Conservation (phyloP, 2,797 vertebrate species). For the Spizella passerina region DNA sequence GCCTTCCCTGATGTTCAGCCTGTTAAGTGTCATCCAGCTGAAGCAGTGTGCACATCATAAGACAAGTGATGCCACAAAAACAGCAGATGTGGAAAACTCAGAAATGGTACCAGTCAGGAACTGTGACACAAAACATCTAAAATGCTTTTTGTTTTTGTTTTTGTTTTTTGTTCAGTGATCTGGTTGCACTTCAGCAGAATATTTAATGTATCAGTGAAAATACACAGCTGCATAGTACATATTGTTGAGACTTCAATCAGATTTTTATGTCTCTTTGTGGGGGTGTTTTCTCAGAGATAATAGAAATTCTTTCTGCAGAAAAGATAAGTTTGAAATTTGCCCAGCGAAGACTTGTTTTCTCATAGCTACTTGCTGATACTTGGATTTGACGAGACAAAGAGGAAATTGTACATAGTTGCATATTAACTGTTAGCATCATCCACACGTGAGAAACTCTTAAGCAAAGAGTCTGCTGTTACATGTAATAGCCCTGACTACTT, state of each 20-base stretch:
- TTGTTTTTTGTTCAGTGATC: neutral
- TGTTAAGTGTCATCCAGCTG: neutral
- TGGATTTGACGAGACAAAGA: neutral
- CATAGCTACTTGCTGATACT: neutral
- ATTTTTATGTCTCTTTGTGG: neutral
- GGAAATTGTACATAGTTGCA: neutral
- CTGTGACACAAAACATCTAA: neutral
- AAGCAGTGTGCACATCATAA: neutral
- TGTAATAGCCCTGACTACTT: neutral
- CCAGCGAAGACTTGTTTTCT: neutral
- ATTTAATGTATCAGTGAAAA: neutral
- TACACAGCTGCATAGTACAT: neutral
- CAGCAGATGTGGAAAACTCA: neutral
- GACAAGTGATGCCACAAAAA: neutral
- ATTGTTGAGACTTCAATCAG: neutral
- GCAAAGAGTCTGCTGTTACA: neutral
- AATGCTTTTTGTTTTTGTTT: neutral
- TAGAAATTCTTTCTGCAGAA: neutral
- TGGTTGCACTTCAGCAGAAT: neutral
- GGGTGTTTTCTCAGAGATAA: neutral
- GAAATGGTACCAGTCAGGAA: neutral
- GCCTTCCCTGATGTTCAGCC: neutral
- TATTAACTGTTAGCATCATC: neutral
- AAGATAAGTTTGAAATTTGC: neutral
- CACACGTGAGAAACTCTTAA: neutral